These are phyloP conservation scores for Eutrigla gurnardus DNA, from an alignment of 2,797 vertebrate genomes.

Conservation along the genomic window DNA sequence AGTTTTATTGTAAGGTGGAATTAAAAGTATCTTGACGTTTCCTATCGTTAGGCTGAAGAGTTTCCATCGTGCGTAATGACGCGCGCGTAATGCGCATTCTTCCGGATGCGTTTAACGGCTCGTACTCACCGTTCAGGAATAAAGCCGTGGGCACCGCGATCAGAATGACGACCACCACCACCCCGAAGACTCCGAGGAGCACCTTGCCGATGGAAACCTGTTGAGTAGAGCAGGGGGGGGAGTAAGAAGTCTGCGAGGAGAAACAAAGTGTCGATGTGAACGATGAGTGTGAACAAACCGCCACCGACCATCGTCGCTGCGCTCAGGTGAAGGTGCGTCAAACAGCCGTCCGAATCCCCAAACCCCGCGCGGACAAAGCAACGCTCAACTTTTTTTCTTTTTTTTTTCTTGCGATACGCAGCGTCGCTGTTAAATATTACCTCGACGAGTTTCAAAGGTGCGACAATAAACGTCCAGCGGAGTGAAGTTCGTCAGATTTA, in stretches of 20 bases:
- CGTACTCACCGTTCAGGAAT: conserved; percentile 75
- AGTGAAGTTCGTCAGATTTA: conserved; percentile 77
- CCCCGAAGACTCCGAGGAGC: conserved; percentile 74
- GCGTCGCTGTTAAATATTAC: conserved; percentile 81
- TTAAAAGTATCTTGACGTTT: neutral
- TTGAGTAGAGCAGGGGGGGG: neutral
- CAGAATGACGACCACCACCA: conserved; percentile 71
- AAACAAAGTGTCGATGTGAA: no score
- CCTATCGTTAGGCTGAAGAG: neutral
- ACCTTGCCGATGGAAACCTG: conserved; percentile 77
- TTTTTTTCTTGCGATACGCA: neutral
- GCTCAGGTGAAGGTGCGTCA: neutral
- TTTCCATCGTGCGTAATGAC: conserved; percentile 57
- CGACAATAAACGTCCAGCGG: conserved; percentile 62
- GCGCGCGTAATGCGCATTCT: conserved; percentile 38
- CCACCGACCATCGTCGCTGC: conserved; percentile 63
- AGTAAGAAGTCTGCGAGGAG: conserved; percentile 12
- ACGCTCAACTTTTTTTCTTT: neutral
- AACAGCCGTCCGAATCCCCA: conserved; percentile 20
- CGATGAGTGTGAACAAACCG: conserved; percentile 5
- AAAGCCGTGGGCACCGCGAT: conserved; percentile 83
- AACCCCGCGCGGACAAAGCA: neutral
- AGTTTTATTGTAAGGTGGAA: neutral
- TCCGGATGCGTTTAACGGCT: no score
- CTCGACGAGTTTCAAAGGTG: conserved; percentile 77